phyloP scores from a whole-genome alignment of 1,140 invertebrate genomes.

The Asbolus verrucosus region DNA sequence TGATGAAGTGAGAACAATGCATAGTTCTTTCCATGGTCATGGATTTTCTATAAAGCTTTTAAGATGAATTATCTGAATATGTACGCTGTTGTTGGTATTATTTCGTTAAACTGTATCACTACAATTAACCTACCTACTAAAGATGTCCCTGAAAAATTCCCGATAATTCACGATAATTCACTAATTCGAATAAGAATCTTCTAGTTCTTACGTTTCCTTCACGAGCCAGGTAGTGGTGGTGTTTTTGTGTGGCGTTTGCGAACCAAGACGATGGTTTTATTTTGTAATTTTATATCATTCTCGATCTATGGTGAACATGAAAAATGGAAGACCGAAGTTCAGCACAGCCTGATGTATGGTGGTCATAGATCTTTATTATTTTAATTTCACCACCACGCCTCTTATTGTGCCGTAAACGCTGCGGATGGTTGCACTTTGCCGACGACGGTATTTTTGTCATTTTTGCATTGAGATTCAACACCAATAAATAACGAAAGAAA shows the following conservation, averaged over 20 bases:
- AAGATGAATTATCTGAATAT: too few relatives aligned
- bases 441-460: constrained; percentile 35
- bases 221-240: too few relatives aligned
- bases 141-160: constrained; percentile 6
- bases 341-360: constrained; percentile 19
- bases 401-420: constrained; percentile 21
- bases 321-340: constrained; percentile 15
- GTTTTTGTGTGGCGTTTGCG: too few relatives aligned
- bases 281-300: too few relatives aligned
- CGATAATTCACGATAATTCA: too few relatives aligned
- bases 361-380: constrained; percentile 39
- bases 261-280: too few relatives aligned
- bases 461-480: neutral
- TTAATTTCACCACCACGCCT: constrained; percentile 28
- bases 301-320: too few relatives aligned
- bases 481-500: constrained; percentile 14
- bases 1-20: too few relatives aligned
- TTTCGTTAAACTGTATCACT: constrained; percentile 1
- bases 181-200: too few relatives aligned
- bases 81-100: constrained; percentile 19
- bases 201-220: neutral
- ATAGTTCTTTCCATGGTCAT: too few relatives aligned
- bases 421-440: constrained; percentile 29
- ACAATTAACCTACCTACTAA: constrained; percentile 25
- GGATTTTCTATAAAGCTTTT: too few relatives aligned